Conservation (phyloP, 2,888 invertebrate species). For the Ptychoptera contaminata region DNA sequence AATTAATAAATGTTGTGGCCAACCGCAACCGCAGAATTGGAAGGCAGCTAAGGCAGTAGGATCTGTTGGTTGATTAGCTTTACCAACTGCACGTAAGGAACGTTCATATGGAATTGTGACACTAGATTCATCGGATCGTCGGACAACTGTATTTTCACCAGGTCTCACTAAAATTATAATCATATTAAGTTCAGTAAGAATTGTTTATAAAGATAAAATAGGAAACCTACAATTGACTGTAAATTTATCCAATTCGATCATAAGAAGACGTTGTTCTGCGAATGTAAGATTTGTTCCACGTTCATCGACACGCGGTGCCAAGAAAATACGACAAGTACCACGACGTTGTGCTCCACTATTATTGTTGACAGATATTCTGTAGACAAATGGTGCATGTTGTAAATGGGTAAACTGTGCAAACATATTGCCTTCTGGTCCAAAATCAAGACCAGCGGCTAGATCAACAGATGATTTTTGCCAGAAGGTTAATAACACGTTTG, state of each 20-base stretch:
- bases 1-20: conserved; percentile 69
- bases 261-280: conserved; percentile 41
- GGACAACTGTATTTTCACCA: conserved; percentile 49
- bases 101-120: conserved; percentile 71
- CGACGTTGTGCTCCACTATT: conserved; percentile 25
- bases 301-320: conserved; percentile 50
- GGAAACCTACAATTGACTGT: conserved; percentile 37
- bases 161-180: conserved; percentile 40
- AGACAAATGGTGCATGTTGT: conserved; percentile 55
- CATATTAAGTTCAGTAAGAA: not conserved
- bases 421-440: conserved; percentile 52
- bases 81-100: conserved; percentile 56
- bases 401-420: conserved; percentile 61
- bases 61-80: conserved; percentile 32
- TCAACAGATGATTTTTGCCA: conserved; percentile 72
- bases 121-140: conserved; percentile 51
- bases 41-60: conserved; percentile 36
- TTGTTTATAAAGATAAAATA: too few relatives aligned
- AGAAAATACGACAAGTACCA: conserved; percentile 50
- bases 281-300: conserved; percentile 39
- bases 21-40: conserved; percentile 78
- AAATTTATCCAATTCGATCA: conserved; percentile 56
- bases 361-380: conserved; percentile 46
- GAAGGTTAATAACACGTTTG: conserved; percentile 49
- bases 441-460: conserved; percentile 66